Evolutionary conservation across 2,113 vertebrate species (phyloP).

Genomic region (Megaleporinus macrocephalus): DNA sequence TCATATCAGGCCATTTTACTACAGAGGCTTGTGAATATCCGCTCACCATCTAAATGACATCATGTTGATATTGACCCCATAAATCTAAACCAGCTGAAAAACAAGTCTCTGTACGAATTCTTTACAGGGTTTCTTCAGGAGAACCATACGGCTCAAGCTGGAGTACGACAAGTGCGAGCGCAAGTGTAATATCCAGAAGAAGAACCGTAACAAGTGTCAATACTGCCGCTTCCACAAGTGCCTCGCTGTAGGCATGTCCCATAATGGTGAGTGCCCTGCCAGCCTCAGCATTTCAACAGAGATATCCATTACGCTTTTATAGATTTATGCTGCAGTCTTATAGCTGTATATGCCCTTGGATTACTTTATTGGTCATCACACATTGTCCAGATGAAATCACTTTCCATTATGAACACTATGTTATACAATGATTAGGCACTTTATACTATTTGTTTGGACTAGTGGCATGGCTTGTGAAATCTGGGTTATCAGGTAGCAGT

Average conservation of each 20-base stretch:
- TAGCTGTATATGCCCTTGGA: background rate
- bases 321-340: conserved; percentile 3
- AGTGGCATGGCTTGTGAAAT: conserved; percentile 2
- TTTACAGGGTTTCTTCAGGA: conserved; percentile 92
- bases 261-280: conserved; percentile 85
- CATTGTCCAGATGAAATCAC: background rate
- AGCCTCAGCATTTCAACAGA: background rate
- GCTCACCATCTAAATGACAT: background rate
- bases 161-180: conserved; percentile 90
- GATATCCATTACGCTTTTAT: background rate
- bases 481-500: background rate
- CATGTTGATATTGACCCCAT: conserved; percentile 5
- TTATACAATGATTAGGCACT: background rate
- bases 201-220: conserved; percentile 98
- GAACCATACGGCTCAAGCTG: conserved; percentile 93
- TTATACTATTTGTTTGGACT: background rate
- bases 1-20: conserved; percentile 13
- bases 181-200: conserved; percentile 95
- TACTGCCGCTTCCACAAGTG: conserved; percentile 97
- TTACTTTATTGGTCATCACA: conserved; percentile 26
- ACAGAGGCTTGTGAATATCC: background rate
- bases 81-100: background rate
- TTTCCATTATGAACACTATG: background rate
- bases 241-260: conserved; percentile 97
- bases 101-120: background rate